These are phyloP conservation scores for Cheirogaleus major DNA, from an alignment of 2,797 vertebrate species.

Conservation along the genomic window DNA sequence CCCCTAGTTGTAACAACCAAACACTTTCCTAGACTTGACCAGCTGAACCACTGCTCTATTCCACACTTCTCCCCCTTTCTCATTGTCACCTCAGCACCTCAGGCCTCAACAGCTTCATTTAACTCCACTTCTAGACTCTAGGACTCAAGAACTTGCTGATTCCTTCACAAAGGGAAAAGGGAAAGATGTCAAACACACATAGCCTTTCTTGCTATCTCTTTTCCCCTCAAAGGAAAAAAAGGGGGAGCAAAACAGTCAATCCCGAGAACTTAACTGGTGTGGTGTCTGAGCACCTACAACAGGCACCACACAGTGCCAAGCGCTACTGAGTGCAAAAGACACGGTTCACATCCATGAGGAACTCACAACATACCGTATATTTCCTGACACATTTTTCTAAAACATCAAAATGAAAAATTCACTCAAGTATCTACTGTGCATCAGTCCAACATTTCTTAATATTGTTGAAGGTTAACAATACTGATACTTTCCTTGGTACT, in stretches of 20 bases:
- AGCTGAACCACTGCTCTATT: background rate
- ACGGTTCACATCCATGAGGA: accelerated
- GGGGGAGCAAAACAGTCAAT: background rate
- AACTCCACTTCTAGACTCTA: background rate
- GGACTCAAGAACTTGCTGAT: background rate
- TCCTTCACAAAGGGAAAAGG: background rate
- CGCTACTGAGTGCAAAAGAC: background rate
- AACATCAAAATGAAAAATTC: background rate
- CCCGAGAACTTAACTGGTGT: background rate
- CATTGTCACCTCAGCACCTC: background rate
- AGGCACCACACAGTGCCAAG: background rate
- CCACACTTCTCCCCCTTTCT: background rate
- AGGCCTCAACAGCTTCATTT: background rate
- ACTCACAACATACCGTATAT: background rate
- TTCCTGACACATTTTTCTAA: background rate
- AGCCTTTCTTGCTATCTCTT: background rate
- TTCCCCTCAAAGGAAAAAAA: background rate
- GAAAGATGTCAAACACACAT: background rate
- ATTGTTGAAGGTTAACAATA: background rate
- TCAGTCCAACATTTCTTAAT: background rate
- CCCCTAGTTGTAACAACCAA: background rate
- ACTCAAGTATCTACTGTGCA: background rate
- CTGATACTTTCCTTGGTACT: background rate
- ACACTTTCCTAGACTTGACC: background rate
- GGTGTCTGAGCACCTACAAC: background rate